These are phyloP conservation scores for Erannis defoliaria DNA, from an alignment of 2,888 invertebrate species.

Conservation along the genomic window DNA sequence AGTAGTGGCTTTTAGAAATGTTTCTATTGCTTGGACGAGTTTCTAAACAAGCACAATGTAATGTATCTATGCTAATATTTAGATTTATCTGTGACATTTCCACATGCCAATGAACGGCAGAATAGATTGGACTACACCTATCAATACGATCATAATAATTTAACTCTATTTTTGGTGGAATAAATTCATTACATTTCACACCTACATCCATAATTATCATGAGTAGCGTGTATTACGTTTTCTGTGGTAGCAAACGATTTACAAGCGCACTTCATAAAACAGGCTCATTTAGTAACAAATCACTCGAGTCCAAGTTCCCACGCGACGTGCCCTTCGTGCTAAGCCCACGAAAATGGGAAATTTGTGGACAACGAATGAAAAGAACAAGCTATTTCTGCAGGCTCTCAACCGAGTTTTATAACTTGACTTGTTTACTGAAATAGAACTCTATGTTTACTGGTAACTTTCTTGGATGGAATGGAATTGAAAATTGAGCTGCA, in stretches of 20 bases:
- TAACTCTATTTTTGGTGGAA: too few relatives aligned
- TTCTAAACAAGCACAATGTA: too few relatives aligned
- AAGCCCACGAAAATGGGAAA: constrained; percentile 9
- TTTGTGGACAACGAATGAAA: constrained; percentile 14
- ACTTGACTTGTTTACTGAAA: constrained; percentile 15
- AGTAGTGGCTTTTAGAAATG: too few relatives aligned
- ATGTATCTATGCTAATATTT: too few relatives aligned
- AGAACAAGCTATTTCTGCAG: constrained; percentile 11
- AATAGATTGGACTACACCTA: too few relatives aligned
- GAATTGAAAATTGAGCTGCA: neutral
- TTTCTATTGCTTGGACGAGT: too few relatives aligned
- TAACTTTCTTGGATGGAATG: neutral
- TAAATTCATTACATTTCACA: too few relatives aligned
- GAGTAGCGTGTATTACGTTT: too few relatives aligned
- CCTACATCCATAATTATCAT: too few relatives aligned
- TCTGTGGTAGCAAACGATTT: constrained; percentile 6
- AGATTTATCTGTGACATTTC: too few relatives aligned
- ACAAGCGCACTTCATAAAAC: constrained; percentile 16
- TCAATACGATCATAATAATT: too few relatives aligned
- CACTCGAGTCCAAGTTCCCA: neutral
- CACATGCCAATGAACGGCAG: too few relatives aligned
- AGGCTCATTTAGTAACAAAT: constrained; percentile 17
- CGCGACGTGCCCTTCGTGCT: constrained; percentile 7
- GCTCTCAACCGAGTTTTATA: constrained; percentile 14
- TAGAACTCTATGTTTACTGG: constrained; percentile 11